Conservation (phyloP, 2,113 vertebrate genomes). For the Nyctibius bracteatus region DNA sequence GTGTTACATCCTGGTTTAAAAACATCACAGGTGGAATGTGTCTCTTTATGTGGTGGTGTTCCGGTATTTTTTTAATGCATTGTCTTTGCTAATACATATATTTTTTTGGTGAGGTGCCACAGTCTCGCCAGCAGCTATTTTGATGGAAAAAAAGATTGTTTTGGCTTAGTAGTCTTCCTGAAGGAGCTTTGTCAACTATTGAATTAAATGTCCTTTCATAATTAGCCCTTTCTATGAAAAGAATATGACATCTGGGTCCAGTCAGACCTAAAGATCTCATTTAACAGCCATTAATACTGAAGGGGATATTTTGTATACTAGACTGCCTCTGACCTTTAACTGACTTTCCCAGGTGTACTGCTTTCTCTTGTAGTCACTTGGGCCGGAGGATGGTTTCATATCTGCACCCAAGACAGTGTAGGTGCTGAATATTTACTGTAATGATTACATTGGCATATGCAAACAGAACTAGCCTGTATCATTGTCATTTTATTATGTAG, state of each 20-base stretch:
- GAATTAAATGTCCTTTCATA: background rate
- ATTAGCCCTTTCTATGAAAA: background rate
- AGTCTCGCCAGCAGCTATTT: background rate
- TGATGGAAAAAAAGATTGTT: background rate
- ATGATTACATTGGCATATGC: background rate
- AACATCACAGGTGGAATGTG: background rate
- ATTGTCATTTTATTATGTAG: background rate
- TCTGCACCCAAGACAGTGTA: background rate
- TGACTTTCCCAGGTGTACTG: background rate
- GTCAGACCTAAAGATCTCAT: background rate
- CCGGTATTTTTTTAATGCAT: background rate
- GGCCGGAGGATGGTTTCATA: background rate
- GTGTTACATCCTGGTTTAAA: background rate
- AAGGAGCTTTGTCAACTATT: background rate
- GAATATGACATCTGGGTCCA: background rate
- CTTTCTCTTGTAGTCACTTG: background rate
- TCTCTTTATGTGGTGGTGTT: background rate
- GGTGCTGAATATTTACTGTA: background rate
- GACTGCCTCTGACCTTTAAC: background rate
- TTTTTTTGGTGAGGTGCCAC: background rate
- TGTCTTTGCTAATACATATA: background rate
- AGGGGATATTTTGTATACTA: background rate
- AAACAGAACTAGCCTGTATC: background rate
- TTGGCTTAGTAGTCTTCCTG: background rate
- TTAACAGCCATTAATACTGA: background rate